Base-by-base conservation (phyloP, 2,888 invertebrate species). In the Andricus curvator region DNA sequence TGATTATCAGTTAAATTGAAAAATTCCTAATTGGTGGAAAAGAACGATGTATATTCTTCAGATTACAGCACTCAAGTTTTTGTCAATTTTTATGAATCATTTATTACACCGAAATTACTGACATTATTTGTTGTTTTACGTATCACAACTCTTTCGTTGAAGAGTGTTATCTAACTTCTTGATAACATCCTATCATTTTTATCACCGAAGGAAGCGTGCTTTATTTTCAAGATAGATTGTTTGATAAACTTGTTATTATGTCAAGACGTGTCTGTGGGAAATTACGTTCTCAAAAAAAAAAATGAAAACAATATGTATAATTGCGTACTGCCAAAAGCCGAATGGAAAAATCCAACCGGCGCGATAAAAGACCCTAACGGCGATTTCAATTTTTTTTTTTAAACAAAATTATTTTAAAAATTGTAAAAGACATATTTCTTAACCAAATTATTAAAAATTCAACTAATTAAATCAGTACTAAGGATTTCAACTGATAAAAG, bases 191-290 rank as follows among this genome's bases (percentile, higher is more conserved):
- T n/a, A 37, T 9, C 74, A 74, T 56, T 56, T 56, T 74, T 56
- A 56, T 74, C 56, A 15, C 29, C 56, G 20, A 74, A 56, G 56
- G 74, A 74, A 74, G 56, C 37, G 74, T 74, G 56, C 74, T 51
- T 74, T 56, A 51, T 56, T 74, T 74, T 56, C 29, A 37, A 74
- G 48, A 51, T 29, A 51, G 20, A 70, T 70, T 70, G 33, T 70
- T 70, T 70, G 51, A 70, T 70, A 70, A 70, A 25, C 70, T 70
- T 70, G 70, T 70, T 70, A 70, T 70, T 51, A 70, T 70, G 20
- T 51, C 48, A 29, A 51, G 29, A 70, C 70, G 17, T 51, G 44
- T 29, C 29, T 70, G 51, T 51, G 51, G n/a, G 41, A 51, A 70
- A n/a, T 41, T 67, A 67, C 41, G 8, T 67, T 41, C 15, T 41